Evolutionary conservation across 2,888 invertebrate species (phyloP), one percentile per base, ranked within the genome.

Genomic region (Alcis repandata): DNA sequence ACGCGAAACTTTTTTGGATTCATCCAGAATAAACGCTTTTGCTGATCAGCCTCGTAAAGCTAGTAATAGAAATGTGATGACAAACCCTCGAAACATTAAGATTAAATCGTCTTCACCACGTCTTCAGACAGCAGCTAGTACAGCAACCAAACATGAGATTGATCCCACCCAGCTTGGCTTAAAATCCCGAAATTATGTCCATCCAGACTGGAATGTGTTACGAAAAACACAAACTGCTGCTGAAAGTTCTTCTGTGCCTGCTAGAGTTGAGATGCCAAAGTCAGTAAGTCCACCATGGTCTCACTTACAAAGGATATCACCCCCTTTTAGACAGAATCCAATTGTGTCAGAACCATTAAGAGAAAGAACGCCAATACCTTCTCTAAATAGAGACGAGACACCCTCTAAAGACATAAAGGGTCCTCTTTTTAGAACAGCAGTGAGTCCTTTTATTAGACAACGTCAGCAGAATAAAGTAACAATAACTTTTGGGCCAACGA

Each of bases 1-100:
- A 66, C 86, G 80, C 36, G 84, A 84, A 45, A 79, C 77, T 71
- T 69, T 88, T 54, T 67, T 80, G 27, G 85, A 86, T 58, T 76
- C 77, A 17, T 67, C 83, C 22, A 76, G 71, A 62, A 63, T 79
- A 4, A 72, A 75, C 27, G 58, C 72, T 10, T 51, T 79, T 0
- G 53, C 61, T 36, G 60, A 54, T n/a, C 68, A 52, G 40, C 2
- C 48, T 17, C 57, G 33, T 27, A 67, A 53, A 48, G 20, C 68
- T 10, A 17, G 48, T 9, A 68, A 67, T 36, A 58, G 51, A 33
- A 68, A 68, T 45, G 58, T 63, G 15, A 58, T 63, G 51, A 59
- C 62, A 13, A 68, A 58, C 51, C 46, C 63, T 22, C 59, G 59
- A 45, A 56, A 68, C 60, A 58, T 20, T 19, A 72, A 63, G 63